These are phyloP conservation scores for Galeopsomyia nigrocyanea DNA, from an alignment of 2,888 invertebrate genomes.

Conservation along the genomic window DNA sequence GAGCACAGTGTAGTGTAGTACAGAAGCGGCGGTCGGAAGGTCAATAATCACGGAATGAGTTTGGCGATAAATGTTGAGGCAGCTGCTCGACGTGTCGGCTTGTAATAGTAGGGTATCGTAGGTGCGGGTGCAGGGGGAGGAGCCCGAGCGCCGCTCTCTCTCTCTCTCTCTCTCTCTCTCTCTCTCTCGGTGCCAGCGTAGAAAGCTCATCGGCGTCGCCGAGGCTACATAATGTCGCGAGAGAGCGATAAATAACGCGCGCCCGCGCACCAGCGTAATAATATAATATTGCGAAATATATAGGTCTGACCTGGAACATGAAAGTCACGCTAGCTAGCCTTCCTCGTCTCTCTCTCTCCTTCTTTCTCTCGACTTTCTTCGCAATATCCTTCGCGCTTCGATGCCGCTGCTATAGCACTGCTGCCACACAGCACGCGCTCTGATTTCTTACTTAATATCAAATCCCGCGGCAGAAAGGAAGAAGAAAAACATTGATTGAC, in stretches of 20 bases:
- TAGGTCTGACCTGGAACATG: slow-evolving; percentile 64
- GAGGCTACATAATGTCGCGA: slow-evolving; percentile 43
- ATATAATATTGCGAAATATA: slow-evolving; percentile 65
- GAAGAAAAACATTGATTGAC: neutral
- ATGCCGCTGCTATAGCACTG: slow-evolving; percentile 2
- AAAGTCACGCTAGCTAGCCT: slow-evolving; percentile 62
- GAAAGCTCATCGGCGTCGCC: slow-evolving; percentile 46
- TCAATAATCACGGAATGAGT: slow-evolving; percentile 46
- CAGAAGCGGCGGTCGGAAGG: slow-evolving; percentile 30
- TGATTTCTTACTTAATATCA: slow-evolving; percentile 15
- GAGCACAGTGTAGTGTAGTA: too few relatives aligned
- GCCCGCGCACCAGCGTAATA: slow-evolving; percentile 54
- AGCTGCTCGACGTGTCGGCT: slow-evolving; percentile 30
- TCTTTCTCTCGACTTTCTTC: slow-evolving; percentile 50
- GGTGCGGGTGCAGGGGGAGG: too few relatives aligned
- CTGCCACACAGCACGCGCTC: neutral
- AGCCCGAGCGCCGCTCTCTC: neutral
- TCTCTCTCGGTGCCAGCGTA: too few relatives aligned
- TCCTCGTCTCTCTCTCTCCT: slow-evolving; percentile 54
- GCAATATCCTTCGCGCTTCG: slow-evolving; percentile 31
- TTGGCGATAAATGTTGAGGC: slow-evolving; percentile 47
- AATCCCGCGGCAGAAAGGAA: neutral
- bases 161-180: too few relatives aligned
- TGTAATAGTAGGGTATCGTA: slow-evolving; percentile 5
- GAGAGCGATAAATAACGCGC: slow-evolving; percentile 50